phyloP scores from a whole-genome alignment of 2,888 invertebrate genomes.

The Sphaerophoria taeniata region DNA sequence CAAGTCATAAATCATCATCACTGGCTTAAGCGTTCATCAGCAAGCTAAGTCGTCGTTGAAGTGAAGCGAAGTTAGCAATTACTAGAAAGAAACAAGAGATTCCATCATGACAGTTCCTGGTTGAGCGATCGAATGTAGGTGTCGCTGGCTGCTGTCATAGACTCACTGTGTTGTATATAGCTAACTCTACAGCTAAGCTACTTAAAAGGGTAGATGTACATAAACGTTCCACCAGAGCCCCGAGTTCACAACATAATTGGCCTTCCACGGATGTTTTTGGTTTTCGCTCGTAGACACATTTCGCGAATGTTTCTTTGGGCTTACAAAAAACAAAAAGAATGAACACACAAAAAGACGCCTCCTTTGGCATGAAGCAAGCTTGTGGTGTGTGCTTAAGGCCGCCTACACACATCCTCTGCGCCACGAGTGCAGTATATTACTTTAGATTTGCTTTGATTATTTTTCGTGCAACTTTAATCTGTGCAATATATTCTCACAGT shows the following conservation, averaged over 20 bases:
- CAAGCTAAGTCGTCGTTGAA: constrained; percentile 34
- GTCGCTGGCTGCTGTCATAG: constrained; percentile 63
- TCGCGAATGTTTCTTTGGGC: constrained; percentile 55
- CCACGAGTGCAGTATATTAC: constrained; percentile 60
- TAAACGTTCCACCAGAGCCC: constrained; percentile 31
- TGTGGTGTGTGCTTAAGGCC: constrained; percentile 46
- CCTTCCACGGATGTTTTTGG: constrained; percentile 61
- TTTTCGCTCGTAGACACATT: constrained; percentile 44
- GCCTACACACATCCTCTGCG: constrained; percentile 69
- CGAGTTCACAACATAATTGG: constrained; percentile 67
- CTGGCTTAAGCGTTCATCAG: constrained; percentile 41
- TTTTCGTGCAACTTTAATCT: constrained; percentile 71
- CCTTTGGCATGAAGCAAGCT: constrained; percentile 16
- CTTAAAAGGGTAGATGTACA: constrained; percentile 49
- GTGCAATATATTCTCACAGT: constrained; percentile 71
- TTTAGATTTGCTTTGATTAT: constrained; percentile 68
- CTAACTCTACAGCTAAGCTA: constrained; percentile 21
- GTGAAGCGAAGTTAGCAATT: constrained; percentile 69
- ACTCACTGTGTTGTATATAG: constrained; percentile 20
- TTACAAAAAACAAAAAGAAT: background rate
- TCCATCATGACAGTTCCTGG: constrained; percentile 70
- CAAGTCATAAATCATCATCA: constrained; percentile 72
- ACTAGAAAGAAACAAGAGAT: constrained; percentile 65
- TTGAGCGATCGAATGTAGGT: constrained; percentile 66
- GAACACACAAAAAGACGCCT: constrained; percentile 44